Base-by-base conservation (phyloP, 1,140 invertebrate species). In the Hormaphis cornu region DNA sequence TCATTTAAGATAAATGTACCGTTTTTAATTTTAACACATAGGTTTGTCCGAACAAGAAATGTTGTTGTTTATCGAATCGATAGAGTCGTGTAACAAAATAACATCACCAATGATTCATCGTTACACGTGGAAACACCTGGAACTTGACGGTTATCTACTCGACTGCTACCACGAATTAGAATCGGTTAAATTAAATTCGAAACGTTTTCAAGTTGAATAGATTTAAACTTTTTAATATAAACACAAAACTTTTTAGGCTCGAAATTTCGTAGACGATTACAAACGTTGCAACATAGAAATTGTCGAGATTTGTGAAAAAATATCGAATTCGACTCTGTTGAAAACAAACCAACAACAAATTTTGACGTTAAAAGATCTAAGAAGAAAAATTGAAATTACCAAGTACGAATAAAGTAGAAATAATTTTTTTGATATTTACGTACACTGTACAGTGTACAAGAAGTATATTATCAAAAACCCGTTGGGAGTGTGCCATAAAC, bases 11-110 rank as follows among this genome's bases (percentile, higher is more conserved):
- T n/a, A n/a, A n/a, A n/a, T n/a, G n/a, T n/a, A n/a, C n/a, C n/a
- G n/a, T 52, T 52, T 35, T 0, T 20, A 54, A 33, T 33, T 12
- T 52, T 20, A 16, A 20, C 35, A 6, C 37, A 48, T 22, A 66
- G 61, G 61, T 66, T 48, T 66, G 22, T 66, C 61, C 4, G 61
- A 50, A 7, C 42, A 66, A 33, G 61, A 66, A 66, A 66, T 66
- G 61, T 9, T 66, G 20, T 48, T 66, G n/a, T 66, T 66, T 14
- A 66, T 42, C 7, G 61, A 66, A 24, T 33, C 18, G 9, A 66
- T 66, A 20, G 61, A 46, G 0, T 3, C 3, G 1, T 66, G 61
- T 20, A 66, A 66, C n/a, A 66, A 50, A 48, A 33, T 33, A 1
- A 66, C 30, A 22, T n/a, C 6, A 16, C 61, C 61, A 22, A 33